A percentile compares a stretch with the other conserved stretches of the same genome.
Evolutionary conservation across 2,888 invertebrate genomes (phyloP).

Genomic region (Amphimallon solstitiale): DNA sequence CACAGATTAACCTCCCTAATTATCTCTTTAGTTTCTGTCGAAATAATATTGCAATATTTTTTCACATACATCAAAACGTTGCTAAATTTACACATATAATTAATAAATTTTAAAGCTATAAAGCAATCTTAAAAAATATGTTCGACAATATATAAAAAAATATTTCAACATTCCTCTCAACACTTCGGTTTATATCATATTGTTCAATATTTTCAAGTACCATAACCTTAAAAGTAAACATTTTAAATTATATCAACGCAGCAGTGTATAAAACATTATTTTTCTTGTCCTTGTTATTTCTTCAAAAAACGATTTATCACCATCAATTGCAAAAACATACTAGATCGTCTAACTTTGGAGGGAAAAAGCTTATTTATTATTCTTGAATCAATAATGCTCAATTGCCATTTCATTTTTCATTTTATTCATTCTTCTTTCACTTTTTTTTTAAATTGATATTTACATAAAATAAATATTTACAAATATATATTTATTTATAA

Average conservation of each 20-base stretch:
- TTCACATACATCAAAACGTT: background rate
- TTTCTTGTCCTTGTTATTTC: no score
- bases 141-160: background rate
- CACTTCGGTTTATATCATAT: no score
- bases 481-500: constrained; percentile 17
- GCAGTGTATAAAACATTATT: no score
- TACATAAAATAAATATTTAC: constrained; percentile 31
- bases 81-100: background rate
- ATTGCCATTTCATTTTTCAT: background rate
- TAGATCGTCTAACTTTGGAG: constrained; percentile 32
- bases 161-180: background rate
- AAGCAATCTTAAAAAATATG: constrained; percentile 14
- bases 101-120: constrained; percentile 17
- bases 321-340: background rate
- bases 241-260: no score
- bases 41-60: background rate
- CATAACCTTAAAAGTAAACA: no score
- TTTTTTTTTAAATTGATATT: constrained; percentile 8
- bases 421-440: background rate
- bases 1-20: no score
- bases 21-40: background rate
- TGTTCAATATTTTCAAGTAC: no score
- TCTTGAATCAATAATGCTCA: background rate
- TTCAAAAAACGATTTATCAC: no score
- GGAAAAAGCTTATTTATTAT: background rate